A percentile compares a stretch with the other conserved stretches of the same genome.
These are phyloP conservation scores for Patella caerulea DNA, from an alignment of 2,888 invertebrate species.

Conservation along the genomic window DNA sequence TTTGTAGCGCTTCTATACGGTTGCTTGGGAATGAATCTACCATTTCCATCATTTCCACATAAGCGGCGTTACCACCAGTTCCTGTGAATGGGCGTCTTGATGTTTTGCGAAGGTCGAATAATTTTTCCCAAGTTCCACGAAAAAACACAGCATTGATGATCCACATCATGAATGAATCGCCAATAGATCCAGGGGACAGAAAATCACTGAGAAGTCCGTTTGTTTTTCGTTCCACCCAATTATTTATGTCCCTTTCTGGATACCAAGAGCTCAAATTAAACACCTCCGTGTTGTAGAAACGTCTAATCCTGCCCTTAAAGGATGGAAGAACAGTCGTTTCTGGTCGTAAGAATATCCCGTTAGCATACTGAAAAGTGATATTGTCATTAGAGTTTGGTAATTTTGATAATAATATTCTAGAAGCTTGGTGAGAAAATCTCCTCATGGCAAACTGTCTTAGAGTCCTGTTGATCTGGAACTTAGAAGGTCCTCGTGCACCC, in stretches of 20 bases:
- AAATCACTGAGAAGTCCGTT: not conserved
- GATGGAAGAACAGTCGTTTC: not conserved
- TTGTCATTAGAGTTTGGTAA: not conserved
- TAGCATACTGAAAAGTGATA: not conserved
- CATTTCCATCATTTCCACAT: slow-evolving; percentile 8
- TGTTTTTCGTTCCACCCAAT: not conserved
- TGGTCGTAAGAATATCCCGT: not conserved
- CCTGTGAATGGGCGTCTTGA: slow-evolving; percentile 3
- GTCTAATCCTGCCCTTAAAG: not conserved
- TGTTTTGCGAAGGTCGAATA: slow-evolving; percentile 16
- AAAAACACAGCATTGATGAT: slow-evolving; percentile 22
- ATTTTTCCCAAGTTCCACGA: slow-evolving; percentile 14
- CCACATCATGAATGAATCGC: slow-evolving; percentile 12
- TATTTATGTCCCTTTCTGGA: not conserved
- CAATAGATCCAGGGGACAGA: not conserved
- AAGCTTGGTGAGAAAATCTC: not conserved
- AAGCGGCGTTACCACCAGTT: not conserved
- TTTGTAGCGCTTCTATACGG: not conserved
- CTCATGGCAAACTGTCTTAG: not conserved
- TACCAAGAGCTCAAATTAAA: slow-evolving; percentile 1
- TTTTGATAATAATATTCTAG: not conserved
- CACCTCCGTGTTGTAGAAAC: not conserved
- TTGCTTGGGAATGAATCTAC: not conserved
- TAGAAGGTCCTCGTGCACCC: slow-evolving; percentile 13
- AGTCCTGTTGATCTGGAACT: not conserved